Base-by-base conservation (phyloP, 1,140 invertebrate genomes). In the Adelges cooleyi region DNA sequence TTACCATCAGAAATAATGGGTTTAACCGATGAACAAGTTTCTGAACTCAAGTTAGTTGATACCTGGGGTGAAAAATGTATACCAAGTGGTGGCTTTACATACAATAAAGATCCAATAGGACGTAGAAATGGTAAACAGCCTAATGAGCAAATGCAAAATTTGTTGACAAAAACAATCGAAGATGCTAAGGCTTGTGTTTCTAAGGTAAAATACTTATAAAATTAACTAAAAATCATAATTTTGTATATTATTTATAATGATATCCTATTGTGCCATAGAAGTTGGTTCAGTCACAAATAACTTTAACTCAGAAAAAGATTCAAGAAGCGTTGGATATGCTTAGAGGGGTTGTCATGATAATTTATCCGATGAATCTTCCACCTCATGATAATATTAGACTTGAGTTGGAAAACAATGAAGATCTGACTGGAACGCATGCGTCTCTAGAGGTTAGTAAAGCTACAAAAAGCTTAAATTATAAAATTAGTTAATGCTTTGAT, bases 351-450 rank as follows among this genome's bases (percentile, higher is more conserved):
- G 83, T 90, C 0, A 92, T 82, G 70, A 95, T 96, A 65, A 90
- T 92, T 5, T 96, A 95, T 77, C 94, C 93, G 0, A 94, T 92
- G 86, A 87, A 86, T 68, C 76, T 97, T 40, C 93, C 94, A 1
- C 90, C 91, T 1, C 86, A 96, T 74, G 93, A 96, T 71, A 82
- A 85, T 2, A 90, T 96, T 67, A 79, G 85, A 17, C 81, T 85
- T 77, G 92, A 96, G 76, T 84, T 95, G 69, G 87, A 92, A 71
- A 94, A 94, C 71, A 86, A 82, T 25, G 92, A 95, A 75, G 89
- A 95, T 76, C 75, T 95, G 2, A 75, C 74, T 59, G 92, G 92
- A 3, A 95, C 89, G 27, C 92, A 96, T 73, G 84, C 79, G 38
- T 78, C 78, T n/a, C 70, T 78, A 25, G 79, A 80, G 71, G 79